Percentiles rank a stretch among this genome's conserved stretches.
Conservation (phyloP, 2,797 vertebrate genomes). For the Epinephelus malabaricus region DNA sequence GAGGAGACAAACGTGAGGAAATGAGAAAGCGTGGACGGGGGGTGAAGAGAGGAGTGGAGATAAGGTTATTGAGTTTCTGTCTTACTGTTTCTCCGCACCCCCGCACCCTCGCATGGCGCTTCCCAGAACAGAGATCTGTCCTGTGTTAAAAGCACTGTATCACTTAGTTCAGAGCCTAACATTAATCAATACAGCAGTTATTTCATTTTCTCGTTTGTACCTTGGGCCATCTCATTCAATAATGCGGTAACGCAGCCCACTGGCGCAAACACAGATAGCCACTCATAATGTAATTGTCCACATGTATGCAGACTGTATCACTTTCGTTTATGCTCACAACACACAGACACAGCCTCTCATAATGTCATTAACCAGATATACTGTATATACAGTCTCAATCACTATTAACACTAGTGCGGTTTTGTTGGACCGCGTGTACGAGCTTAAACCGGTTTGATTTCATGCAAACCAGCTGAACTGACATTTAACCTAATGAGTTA, state of each 20-base stretch:
- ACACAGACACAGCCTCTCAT: conserved; percentile 58
- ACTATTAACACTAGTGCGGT: background rate
- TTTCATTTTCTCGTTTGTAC: conserved; percentile 83
- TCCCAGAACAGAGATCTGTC: conserved; percentile 73
- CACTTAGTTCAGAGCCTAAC: conserved; percentile 78
- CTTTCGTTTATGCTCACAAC: conserved; percentile 53
- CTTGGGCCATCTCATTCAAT: conserved; percentile 74
- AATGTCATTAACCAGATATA: conserved; percentile 52
- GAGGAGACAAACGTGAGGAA: conserved; percentile 76
- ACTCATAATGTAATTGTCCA: conserved; percentile 64
- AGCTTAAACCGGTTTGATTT: too few relatives aligned
- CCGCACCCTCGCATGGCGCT: conserved; percentile 52
- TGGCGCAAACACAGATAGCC: conserved; percentile 52
- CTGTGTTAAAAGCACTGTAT: conserved; percentile 81
- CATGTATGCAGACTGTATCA: conserved; percentile 66
- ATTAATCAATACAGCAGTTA: conserved; percentile 83
- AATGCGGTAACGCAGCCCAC: conserved; percentile 64
- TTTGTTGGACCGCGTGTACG: too few relatives aligned
- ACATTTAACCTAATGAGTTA: too few relatives aligned
- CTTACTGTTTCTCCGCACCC: conserved; percentile 53
- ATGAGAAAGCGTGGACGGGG: conserved; percentile 69
- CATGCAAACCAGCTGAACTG: too few relatives aligned
- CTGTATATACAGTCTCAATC: conserved; percentile 16
- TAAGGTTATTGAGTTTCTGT: conserved; percentile 85
- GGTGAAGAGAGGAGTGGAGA: conserved; percentile 73